Evolutionary conservation across 2,113 vertebrate genomes (phyloP), one percentile per base, ranked within the genome.

Genomic region (Pseudopodoces humilis): DNA sequence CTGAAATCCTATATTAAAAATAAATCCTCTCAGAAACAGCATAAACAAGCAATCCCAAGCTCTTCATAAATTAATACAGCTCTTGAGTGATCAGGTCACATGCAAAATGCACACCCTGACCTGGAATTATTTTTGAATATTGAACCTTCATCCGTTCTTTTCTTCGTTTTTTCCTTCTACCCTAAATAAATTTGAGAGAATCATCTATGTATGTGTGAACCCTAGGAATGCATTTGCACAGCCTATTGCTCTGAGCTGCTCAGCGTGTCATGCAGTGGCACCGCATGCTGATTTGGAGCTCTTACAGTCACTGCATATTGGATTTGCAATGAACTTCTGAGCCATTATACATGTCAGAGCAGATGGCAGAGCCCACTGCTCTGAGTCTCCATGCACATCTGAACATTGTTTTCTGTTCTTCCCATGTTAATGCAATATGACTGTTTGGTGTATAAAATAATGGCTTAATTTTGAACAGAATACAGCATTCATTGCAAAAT

Each of bases 1-100:
- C 44, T 24, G 6, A 88, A 91, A 84, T 91, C 86, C 60, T 85
- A 50, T 31, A 55, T 96, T 75, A 94, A 93, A 81, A 44, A 64
- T 64, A 82, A 90, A 91, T 63, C 89, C 49, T 84, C 13, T 24
- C 31, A 72, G 80, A 82, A 89, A 55, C 7, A 79, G 10, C 28
- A 72, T 55, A 89, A 94, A 68, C 37, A 86, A 86, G 43, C n/a
- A 81, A 58, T 69, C 22, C 8, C 27, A 87, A 86, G 22, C 13
- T 50, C 30, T 85, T n/a, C 49, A 49, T 69, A 88, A 77, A 69
- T 59, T 83, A 70, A 83, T 37, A 49, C 37, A 83, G 33, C 16
- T 71, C 27, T 77, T 63, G 64, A 74, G 49, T 52, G 41, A 72
- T 49, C 50, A 85, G 43, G 35, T 69, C 50, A 59, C 10, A 19